Percentiles rank a stretch among this genome's conserved stretches.
These are phyloP conservation scores for Dasyprocta punctata DNA, from an alignment of 2,113 vertebrate genomes.

Conservation along the genomic window DNA sequence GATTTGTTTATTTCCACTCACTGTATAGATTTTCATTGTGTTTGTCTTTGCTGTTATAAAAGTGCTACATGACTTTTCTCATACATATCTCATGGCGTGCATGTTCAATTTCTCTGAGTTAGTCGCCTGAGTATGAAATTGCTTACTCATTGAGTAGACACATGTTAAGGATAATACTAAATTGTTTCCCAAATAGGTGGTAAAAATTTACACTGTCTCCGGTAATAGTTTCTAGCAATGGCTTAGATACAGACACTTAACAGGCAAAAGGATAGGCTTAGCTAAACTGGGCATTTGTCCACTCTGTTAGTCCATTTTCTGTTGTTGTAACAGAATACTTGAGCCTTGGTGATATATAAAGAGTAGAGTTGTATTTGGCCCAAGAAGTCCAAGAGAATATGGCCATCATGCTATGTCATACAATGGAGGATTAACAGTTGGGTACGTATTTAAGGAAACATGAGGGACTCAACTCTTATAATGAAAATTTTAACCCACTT, in stretches of 20 bases:
- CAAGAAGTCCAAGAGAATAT: background rate
- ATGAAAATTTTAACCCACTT: background rate
- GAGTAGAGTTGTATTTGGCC: background rate
- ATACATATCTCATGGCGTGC: conserved; percentile 35
- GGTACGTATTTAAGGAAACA: background rate
- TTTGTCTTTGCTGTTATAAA: conserved; percentile 59
- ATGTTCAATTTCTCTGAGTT: conserved; percentile 60
- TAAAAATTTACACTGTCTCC: conserved; percentile 26
- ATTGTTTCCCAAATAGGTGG: conserved; percentile 57
- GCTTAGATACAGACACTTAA: conserved; percentile 47
- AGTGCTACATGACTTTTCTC: background rate
- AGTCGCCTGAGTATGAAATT: conserved; percentile 58
- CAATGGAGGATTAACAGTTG: background rate
- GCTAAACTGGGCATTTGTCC: conserved; percentile 22
- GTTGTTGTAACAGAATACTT: background rate
- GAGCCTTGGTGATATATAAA: background rate
- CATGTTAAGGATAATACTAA: conserved; percentile 59
- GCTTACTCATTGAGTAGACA: conserved; percentile 40
- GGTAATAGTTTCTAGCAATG: conserved; percentile 43
- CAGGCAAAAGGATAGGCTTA: background rate
- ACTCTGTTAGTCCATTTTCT: background rate
- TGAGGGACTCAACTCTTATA: background rate
- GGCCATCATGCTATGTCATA: background rate
- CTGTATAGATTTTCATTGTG: conserved; percentile 3
- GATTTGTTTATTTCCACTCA: conserved; percentile 36